A percentile compares a stretch with the other conserved stretches of the same genome.
phyloP scores from a whole-genome alignment of 1,140 invertebrate genomes.

The Diabrotica undecimpunctata region DNA sequence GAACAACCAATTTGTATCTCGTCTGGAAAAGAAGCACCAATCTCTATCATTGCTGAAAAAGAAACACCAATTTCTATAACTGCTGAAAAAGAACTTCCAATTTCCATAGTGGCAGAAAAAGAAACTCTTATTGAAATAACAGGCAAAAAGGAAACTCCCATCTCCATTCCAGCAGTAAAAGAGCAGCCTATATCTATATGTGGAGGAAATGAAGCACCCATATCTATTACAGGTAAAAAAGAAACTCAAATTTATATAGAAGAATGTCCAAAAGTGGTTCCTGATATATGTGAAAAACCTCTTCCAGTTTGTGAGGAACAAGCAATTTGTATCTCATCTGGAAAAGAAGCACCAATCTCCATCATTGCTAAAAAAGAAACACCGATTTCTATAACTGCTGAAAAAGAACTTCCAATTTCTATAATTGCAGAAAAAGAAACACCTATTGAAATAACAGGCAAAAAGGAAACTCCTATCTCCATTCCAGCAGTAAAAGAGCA shows the following conservation, averaged over 20 bases:
- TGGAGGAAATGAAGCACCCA: background rate
- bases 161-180: background rate
- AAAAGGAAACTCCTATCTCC: background rate
- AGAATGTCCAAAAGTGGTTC: no score
- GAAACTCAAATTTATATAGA: background rate
- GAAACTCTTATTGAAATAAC: background rate
- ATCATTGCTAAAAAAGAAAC: background rate
- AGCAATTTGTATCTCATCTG: background rate
- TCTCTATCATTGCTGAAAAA: background rate
- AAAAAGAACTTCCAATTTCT: background rate
- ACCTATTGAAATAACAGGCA: background rate
- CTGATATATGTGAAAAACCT: no score
- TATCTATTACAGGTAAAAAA: background rate
- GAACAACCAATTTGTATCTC: background rate
- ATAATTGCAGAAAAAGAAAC: background rate
- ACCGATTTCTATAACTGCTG: background rate
- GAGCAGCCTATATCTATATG: background rate
- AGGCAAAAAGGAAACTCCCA: background rate
- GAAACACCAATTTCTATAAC: background rate
- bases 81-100: background rate
- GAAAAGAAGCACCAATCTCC: background rate
- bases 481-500: background rate
- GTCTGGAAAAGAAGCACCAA: background rate
- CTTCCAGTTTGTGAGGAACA: background rate
- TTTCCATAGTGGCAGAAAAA: background rate